Conservation (phyloP, 2,113 vertebrate genomes). For the Petroica traversi region DNA sequence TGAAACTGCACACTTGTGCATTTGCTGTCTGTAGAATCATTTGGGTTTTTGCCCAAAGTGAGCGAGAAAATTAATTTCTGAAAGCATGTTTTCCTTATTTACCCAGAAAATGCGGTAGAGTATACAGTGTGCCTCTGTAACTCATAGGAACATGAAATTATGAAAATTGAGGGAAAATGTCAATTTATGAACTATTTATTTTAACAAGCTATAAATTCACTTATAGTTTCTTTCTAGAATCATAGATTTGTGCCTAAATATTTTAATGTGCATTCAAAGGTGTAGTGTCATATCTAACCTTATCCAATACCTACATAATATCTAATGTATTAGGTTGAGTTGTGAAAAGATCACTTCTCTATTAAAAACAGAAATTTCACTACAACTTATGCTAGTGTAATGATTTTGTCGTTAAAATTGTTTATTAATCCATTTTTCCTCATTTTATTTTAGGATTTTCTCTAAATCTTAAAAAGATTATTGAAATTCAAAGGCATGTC, state of each 20-base stretch:
- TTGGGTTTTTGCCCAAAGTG: background rate
- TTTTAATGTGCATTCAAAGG: background rate
- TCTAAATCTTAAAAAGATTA: background rate
- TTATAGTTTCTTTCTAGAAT: background rate
- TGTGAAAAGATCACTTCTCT: background rate
- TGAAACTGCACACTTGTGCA: background rate
- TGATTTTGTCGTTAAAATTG: background rate
- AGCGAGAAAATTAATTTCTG: background rate
- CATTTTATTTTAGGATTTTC: background rate
- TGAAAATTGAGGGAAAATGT: background rate
- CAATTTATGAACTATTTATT: background rate
- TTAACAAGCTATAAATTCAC: background rate
- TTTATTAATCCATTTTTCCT: background rate
- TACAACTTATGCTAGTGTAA: background rate
- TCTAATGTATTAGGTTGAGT: background rate
- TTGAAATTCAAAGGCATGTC: background rate
- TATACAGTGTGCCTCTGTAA: background rate
- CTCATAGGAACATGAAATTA: background rate
- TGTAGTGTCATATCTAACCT: background rate
- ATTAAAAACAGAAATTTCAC: background rate
- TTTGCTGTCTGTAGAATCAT: background rate
- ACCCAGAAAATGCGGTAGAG: background rate
- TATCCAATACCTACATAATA: background rate
- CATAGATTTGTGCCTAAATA: background rate
- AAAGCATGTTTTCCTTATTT: background rate